Evolutionary conservation across 2,888 invertebrate species (phyloP).

Genomic region (Proisotoma minuta): DNA sequence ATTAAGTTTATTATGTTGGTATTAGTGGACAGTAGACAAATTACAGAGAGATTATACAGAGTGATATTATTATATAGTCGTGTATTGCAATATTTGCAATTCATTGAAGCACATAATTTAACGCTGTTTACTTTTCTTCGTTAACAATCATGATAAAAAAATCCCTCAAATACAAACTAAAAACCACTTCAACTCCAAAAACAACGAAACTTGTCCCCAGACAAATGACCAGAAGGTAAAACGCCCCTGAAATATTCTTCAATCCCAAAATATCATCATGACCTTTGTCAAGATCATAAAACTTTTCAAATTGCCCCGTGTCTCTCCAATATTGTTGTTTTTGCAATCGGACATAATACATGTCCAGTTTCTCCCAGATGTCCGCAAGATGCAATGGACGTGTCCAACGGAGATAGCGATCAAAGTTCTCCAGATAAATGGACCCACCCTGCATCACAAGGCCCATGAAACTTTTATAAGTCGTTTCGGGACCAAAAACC

Average conservation of each 20-base stretch:
- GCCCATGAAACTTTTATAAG: background rate
- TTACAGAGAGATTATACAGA: no score
- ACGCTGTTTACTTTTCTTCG: no score
- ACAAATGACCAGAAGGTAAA: background rate
- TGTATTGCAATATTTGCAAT: no score
- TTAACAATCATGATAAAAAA: no score
- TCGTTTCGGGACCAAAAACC: background rate
- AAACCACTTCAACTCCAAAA: no score
- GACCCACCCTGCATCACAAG: background rate
- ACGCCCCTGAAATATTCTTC: background rate
- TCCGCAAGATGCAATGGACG: background rate
- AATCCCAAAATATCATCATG: background rate
- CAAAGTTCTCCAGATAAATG: background rate
- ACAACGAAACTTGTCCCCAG: no score
- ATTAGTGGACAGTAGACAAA: no score
- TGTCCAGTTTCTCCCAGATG: background rate
- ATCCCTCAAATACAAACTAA: no score
- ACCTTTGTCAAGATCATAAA: background rate
- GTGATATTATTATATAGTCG: no score
- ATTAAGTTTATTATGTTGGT: no score
- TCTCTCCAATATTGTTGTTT: background rate
- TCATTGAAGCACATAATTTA: no score
- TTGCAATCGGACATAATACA: background rate
- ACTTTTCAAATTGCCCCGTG: background rate
- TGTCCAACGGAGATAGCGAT: background rate